phyloP scores from a whole-genome alignment of 2,888 invertebrate genomes.

The Drosophila cognata region DNA sequence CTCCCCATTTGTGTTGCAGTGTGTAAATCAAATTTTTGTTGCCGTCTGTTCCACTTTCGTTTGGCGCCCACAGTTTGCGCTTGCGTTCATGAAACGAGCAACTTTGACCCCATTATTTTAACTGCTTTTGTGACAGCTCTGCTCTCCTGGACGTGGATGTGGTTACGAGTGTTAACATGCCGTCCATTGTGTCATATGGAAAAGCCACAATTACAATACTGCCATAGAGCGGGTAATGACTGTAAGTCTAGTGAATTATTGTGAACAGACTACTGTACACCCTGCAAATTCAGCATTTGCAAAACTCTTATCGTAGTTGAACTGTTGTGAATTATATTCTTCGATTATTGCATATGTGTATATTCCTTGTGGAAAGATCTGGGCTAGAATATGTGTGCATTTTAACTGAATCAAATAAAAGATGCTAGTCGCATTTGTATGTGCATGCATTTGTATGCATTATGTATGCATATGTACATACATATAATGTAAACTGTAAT shows the following conservation, averaged over 20 bases:
- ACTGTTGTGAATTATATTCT: background rate
- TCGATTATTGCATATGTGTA: background rate
- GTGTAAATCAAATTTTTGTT: slow-evolving; percentile 32
- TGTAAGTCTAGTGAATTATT: no score
- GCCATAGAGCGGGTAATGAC: background rate
- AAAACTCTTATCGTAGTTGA: background rate
- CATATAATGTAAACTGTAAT: background rate
- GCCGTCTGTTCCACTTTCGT: slow-evolving; percentile 6
- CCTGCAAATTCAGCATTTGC: background rate
- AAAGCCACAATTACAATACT: slow-evolving; percentile 23
- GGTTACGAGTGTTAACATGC: slow-evolving; percentile 27
- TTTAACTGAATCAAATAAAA: background rate
- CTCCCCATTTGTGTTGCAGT: slow-evolving; percentile 16
- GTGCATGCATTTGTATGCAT: slow-evolving; percentile 6
- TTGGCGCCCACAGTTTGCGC: slow-evolving; percentile 5
- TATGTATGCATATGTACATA: background rate
- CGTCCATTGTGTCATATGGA: slow-evolving; percentile 34
- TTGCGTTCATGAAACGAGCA: slow-evolving; percentile 31
- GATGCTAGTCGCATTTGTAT: background rate
- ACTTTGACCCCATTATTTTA: slow-evolving; percentile 53
- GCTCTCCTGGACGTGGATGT: slow-evolving; percentile 25
- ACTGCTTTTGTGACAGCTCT: slow-evolving; percentile 21
- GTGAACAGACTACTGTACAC: background rate
- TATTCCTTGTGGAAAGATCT: background rate
- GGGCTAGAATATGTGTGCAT: background rate